A percentile compares a stretch with the other conserved stretches of the same genome.
Conservation (phyloP, 2,113 vertebrate species). For the Pelmatolapia mariae region DNA sequence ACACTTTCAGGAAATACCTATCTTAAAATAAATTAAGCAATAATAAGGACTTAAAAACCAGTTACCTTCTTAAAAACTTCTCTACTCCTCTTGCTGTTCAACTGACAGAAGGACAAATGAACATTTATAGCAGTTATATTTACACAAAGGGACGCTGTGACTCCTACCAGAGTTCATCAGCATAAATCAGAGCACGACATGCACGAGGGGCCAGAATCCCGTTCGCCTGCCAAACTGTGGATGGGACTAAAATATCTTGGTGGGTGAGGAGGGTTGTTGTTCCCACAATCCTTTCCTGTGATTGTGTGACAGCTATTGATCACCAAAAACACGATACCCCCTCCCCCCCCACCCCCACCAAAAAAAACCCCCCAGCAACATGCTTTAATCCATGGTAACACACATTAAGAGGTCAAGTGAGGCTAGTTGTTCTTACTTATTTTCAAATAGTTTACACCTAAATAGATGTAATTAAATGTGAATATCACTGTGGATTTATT, state of each 20-base stretch:
- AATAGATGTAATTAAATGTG: neutral
- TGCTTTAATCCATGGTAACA: neutral
- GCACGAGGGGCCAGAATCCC: neutral
- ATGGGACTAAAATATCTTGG: neutral
- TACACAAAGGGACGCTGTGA: neutral
- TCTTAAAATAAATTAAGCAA: neutral
- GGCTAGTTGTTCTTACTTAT: neutral
- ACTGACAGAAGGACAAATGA: neutral
- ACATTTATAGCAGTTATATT: neutral
- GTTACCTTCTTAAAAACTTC: neutral
- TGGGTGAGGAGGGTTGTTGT: neutral
- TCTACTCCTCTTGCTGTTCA: neutral
- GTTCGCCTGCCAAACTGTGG: neutral
- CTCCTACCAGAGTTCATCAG: neutral
- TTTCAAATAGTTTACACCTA: neutral
- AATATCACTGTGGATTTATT: neutral
- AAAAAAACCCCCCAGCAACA: accelerated
- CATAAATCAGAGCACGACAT: neutral
- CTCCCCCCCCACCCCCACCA: accelerated
- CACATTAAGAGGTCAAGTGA: neutral
- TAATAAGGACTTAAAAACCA: neutral
- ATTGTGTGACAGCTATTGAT: neutral
- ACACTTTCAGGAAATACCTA: neutral
- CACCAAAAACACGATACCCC: neutral
- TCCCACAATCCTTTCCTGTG: neutral